These are phyloP conservation scores for Amblyjoppa proteus DNA, from an alignment of 2,888 invertebrate species.

Conservation along the genomic window DNA sequence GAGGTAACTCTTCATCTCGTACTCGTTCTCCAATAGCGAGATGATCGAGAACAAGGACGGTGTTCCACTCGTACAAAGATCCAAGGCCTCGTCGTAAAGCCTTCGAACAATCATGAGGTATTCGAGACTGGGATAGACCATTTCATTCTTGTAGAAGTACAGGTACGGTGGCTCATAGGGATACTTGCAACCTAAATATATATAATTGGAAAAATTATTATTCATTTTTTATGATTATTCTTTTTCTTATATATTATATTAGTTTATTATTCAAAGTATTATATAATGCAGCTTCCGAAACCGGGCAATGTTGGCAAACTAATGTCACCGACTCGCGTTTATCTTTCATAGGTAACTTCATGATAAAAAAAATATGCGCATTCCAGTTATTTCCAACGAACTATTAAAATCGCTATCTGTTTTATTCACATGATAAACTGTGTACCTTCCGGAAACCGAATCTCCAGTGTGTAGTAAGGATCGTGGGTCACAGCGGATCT, in stretches of 20 bases:
- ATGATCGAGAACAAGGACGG: slow-evolving; percentile 91
- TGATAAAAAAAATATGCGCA: not conserved
- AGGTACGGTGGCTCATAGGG: slow-evolving; percentile 91
- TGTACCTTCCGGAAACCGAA: slow-evolving; percentile 89
- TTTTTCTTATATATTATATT: not conserved
- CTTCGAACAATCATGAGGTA: slow-evolving; percentile 89
- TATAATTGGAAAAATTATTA: slow-evolving; percentile 46
- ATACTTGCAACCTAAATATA: slow-evolving; percentile 86
- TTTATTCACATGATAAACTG: not conserved
- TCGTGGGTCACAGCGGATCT: slow-evolving; percentile 77
- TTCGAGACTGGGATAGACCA: slow-evolving; percentile 87
- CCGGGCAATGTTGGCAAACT: not conserved
- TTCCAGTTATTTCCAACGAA: not conserved
- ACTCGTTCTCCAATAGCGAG: slow-evolving; percentile 90
- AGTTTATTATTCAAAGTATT: not conserved
- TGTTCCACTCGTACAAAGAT: slow-evolving; percentile 89
- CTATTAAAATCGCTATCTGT: not conserved
- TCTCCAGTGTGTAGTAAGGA: slow-evolving; percentile 89
- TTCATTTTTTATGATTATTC: slow-evolving; percentile 10
- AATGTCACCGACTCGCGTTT: not conserved
- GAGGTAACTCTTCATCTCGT: slow-evolving; percentile 88
- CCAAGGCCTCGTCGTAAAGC: slow-evolving; percentile 89
- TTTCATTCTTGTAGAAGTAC: slow-evolving; percentile 87
- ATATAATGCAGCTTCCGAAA: not conserved
- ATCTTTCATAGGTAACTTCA: not conserved